phyloP scores from a whole-genome alignment of 1,140 invertebrate species.

The Sesamia nonagrioides region DNA sequence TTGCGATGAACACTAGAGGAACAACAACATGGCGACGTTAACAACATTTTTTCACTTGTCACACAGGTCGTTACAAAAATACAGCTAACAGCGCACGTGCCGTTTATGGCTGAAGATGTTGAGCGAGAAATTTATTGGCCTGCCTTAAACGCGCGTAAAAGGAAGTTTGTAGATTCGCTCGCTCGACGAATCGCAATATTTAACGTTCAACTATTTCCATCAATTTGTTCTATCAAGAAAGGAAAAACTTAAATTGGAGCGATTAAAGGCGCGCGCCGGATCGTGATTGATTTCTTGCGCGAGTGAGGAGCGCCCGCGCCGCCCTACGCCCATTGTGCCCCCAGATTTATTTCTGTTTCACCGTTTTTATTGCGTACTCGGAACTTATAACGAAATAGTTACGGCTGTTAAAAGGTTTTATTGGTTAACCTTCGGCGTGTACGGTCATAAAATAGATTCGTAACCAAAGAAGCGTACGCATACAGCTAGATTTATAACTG shows the following conservation, averaged over 20 bases:
- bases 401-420: conserved; percentile 87
- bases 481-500: conserved; percentile 83
- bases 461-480: conserved; percentile 84
- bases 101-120: conserved; percentile 77
- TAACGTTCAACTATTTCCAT: conserved; percentile 80
- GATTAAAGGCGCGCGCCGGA: conserved; percentile 72
- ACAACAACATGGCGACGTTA: conserved; percentile 65
- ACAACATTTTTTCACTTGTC: conserved; percentile 76
- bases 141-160: conserved; percentile 70
- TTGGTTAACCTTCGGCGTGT: conserved; percentile 86
- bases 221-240: conserved; percentile 76
- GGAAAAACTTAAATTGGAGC: conserved; percentile 83
- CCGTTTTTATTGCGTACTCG: conserved; percentile 86
- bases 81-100: conserved; percentile 78
- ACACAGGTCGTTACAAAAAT: conserved; percentile 77
- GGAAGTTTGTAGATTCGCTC: conserved; percentile 75
- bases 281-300: conserved; percentile 81
- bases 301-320: conserved; percentile 57
- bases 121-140: conserved; percentile 77
- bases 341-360: conserved; percentile 86
- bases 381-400: conserved; percentile 88
- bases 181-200: conserved; percentile 76
- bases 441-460: conserved; percentile 86
- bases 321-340: conserved; percentile 72
- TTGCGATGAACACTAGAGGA: conserved; percentile 60